phyloP scores from a whole-genome alignment of 2,113 vertebrate species.

The Anser brachyrhynchus region DNA sequence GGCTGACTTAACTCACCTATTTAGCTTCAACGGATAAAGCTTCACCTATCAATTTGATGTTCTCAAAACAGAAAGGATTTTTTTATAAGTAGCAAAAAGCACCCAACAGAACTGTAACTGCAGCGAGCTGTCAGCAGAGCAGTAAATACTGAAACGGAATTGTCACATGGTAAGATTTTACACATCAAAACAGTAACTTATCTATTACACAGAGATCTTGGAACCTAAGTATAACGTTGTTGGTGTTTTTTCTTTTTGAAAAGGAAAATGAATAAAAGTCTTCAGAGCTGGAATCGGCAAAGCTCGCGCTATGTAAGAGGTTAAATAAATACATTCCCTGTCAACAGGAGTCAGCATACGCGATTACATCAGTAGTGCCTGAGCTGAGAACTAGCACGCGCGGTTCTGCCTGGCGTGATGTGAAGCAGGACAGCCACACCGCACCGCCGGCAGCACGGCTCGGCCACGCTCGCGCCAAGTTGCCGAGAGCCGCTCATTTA shows the following conservation, averaged over 20 bases:
- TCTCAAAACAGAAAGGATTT: not conserved
- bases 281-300: not conserved
- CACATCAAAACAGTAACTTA: not conserved
- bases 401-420: not conserved
- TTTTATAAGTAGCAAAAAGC: not conserved
- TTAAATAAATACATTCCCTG: not conserved
- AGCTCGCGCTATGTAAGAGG: not conserved
- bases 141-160: not conserved
- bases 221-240: not conserved
- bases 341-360: not conserved
- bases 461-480: not conserved
- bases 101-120: not conserved
- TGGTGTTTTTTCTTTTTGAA: not conserved
- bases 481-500: not conserved
- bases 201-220: not conserved
- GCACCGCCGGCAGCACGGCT: not conserved
- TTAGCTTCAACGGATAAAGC: not conserved
- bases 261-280: not conserved
- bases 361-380: not conserved
- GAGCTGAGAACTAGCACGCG: not conserved
- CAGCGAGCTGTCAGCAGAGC: not conserved
- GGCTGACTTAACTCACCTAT: not conserved
- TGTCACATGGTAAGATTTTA: not conserved
- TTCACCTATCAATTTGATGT: not conserved
- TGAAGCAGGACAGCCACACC: not conserved